Evolutionary conservation across 2,113 vertebrate genomes (phyloP).

Genomic region (Trachemys scripta): DNA sequence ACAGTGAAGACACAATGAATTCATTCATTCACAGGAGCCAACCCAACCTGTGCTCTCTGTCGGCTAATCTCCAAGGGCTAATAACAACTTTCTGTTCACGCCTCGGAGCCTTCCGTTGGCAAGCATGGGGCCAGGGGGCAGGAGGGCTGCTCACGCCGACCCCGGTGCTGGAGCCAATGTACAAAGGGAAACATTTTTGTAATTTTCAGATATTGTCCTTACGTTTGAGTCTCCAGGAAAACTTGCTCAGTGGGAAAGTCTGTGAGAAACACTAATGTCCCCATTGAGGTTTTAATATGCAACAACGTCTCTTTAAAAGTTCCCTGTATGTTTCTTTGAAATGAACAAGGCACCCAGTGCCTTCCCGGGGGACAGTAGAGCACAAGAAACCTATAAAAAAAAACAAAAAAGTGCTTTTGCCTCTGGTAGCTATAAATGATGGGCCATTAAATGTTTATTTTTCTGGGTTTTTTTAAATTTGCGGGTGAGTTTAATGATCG

Average conservation of each 20-base stretch:
- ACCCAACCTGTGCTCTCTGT: constrained; percentile 18
- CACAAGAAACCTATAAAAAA: not conserved
- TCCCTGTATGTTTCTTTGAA: not conserved
- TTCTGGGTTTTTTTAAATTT: constrained; percentile 27
- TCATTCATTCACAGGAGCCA: constrained; percentile 47
- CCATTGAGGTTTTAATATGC: not conserved
- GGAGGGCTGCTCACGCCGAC: not conserved
- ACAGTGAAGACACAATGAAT: constrained; percentile 61
- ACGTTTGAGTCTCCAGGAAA: constrained; percentile 11
- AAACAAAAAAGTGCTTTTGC: not conserved
- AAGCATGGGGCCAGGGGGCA: not conserved
- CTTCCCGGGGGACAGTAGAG: not conserved
- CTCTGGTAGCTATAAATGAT: not conserved
- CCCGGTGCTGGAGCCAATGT: not conserved
- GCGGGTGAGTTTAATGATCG: not conserved
- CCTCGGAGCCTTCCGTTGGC: constrained; percentile 47
- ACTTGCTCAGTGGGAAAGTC: not conserved
- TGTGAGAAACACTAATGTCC: constrained; percentile 2
- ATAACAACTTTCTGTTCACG: constrained; percentile 8
- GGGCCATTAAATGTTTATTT: constrained; percentile 1
- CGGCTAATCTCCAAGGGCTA: constrained; percentile 46
- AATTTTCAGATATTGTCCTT: not conserved
- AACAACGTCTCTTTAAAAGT: not conserved
- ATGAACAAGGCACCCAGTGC: constrained; percentile 43
- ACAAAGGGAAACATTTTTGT: constrained; percentile 21